phyloP scores from a whole-genome alignment of 2,797 vertebrate genomes.

The Babyrousa celebensis region DNA sequence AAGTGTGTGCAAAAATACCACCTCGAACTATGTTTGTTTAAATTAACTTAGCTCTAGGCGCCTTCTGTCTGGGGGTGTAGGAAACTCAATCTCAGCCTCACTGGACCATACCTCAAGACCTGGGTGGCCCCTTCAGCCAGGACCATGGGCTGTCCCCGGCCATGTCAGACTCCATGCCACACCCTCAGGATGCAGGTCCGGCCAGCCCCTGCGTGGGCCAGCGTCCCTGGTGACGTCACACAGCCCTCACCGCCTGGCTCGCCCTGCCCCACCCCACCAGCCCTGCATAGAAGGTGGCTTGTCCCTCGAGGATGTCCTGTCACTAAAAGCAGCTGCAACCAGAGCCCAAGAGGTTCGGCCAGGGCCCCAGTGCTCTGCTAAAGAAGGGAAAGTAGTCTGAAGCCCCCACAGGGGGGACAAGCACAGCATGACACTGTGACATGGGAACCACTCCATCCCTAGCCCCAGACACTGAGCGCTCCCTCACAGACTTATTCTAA shows the following conservation, averaged over 20 bases:
- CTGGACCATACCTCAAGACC: not conserved
- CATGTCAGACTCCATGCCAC: not conserved
- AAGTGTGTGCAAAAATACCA: not conserved
- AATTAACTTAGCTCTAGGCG: not conserved
- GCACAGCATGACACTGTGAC: accelerated
- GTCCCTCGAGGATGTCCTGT: not conserved
- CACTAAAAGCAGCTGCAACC: accelerated
- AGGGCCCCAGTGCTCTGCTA: not conserved
- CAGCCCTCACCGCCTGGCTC: accelerated
- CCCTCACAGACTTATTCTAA: accelerated
- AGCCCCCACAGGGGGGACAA: not conserved
- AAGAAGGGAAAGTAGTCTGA: not conserved
- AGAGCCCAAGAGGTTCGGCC: not conserved
- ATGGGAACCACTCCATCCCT: not conserved
- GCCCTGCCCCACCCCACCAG: too few species aligned
- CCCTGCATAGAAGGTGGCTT: not conserved
- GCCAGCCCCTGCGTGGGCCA: too few species aligned
- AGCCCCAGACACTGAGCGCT: not conserved
- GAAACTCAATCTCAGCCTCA: not conserved
- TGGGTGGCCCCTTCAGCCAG: not conserved
- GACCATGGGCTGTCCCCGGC: not conserved
- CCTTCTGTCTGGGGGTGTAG: not conserved
- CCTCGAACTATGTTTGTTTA: not conserved
- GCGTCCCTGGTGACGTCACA: not conserved
- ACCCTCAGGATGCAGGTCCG: not conserved